Evolutionary conservation across 2,888 invertebrate genomes (phyloP).

Genomic region (Chymomyza caudatula): DNA sequence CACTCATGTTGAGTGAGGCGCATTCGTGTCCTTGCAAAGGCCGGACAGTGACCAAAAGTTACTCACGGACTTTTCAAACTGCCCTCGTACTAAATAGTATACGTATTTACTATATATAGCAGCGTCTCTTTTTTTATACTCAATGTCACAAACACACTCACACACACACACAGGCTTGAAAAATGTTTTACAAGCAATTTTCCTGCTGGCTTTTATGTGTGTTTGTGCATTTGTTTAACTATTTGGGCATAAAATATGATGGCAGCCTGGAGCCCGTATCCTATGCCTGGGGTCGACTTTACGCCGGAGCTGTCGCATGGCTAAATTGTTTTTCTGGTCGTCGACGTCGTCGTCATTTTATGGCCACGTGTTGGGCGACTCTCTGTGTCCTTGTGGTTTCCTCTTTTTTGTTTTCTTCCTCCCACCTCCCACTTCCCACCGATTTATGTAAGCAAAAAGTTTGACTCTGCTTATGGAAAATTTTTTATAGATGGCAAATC

Average conservation of each 20-base stretch:
- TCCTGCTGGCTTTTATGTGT: conserved; percentile 68
- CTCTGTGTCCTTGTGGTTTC: conserved; percentile 56
- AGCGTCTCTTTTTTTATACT: conserved; percentile 2
- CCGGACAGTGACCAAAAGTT: too few species aligned
- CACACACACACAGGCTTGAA: conserved; percentile 4
- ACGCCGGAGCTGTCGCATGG: conserved; percentile 9
- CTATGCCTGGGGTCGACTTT: conserved; percentile 22
- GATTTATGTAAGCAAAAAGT: conserved; percentile 1
- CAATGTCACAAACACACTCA: conserved; percentile 42
- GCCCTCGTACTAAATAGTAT: too few species aligned
- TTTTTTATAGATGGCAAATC: conserved; percentile 44
- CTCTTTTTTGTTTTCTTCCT: conserved; percentile 3
- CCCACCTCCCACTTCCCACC: not conserved
- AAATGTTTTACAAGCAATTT: conserved; percentile 75
- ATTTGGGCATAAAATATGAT: conserved; percentile 71
- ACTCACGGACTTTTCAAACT: too few species aligned
- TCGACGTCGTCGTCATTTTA: conserved; percentile 50
- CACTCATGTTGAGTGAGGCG: too few species aligned
- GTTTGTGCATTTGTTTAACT: conserved; percentile 73
- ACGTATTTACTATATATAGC: not conserved
- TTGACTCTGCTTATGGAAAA: conserved; percentile 25
- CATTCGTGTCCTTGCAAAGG: too few species aligned
- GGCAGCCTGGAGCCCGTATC: not conserved
- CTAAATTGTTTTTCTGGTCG: conserved; percentile 41
- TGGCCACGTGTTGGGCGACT: conserved; percentile 52